Evolutionary conservation across 2,888 invertebrate genomes (phyloP).

Genomic region (Orthosia gothica): DNA sequence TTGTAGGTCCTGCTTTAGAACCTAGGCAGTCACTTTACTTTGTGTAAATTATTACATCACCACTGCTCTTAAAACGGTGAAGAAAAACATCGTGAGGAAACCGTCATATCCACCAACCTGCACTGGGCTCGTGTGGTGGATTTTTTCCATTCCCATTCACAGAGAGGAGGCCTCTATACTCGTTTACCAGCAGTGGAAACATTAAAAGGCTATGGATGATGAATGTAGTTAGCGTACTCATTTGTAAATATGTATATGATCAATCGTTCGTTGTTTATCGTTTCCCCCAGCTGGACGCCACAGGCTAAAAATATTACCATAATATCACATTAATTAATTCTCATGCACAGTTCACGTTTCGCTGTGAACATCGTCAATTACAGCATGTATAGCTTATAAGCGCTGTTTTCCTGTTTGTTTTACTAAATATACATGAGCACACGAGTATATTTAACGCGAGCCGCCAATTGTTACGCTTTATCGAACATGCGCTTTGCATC

Average conservation of each 20-base stretch:
- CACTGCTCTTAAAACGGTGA: too few relatives aligned
- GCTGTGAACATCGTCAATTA: constrained; percentile 33
- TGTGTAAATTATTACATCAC: too few relatives aligned
- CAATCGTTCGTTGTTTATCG: constrained; percentile 5
- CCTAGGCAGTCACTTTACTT: too few relatives aligned
- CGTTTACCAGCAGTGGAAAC: too few relatives aligned
- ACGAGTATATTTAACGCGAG: constrained; percentile 30
- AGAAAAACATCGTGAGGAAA: too few relatives aligned
- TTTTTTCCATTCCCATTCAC: too few relatives aligned
- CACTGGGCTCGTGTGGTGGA: too few relatives aligned
- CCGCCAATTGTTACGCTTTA: constrained; percentile 25
- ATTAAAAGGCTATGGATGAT: too few relatives aligned
- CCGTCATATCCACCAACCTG: too few relatives aligned
- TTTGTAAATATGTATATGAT: not conserved
- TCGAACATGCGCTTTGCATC: constrained; percentile 34
- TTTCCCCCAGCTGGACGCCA: constrained; percentile 31
- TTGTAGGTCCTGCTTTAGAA: too few relatives aligned
- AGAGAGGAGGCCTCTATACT: too few relatives aligned
- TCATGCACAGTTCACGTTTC: constrained; percentile 14
- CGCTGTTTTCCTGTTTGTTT: constrained; percentile 67
- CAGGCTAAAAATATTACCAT: constrained; percentile 17
- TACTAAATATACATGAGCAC: constrained; percentile 38
- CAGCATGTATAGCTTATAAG: constrained; percentile 32
- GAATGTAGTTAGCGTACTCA: not conserved
- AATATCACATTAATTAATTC: constrained; percentile 20